These are phyloP conservation scores for Xestia c-nigrum DNA, from an alignment of 2,888 invertebrate genomes.

Conservation along the genomic window DNA sequence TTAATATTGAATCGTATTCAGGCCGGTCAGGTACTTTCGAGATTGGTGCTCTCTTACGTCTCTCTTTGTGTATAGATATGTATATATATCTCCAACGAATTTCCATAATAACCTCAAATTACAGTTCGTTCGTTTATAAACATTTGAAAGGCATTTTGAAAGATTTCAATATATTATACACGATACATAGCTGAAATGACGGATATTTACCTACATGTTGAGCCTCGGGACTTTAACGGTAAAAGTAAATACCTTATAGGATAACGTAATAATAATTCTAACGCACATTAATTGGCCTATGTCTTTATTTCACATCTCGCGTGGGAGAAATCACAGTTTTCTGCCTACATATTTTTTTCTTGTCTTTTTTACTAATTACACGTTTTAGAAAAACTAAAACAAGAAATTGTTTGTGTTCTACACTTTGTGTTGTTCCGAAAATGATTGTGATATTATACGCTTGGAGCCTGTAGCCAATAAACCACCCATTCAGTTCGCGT, in stretches of 20 bases:
- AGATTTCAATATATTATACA: neutral
- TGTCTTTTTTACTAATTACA: neutral
- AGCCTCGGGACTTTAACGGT: neutral
- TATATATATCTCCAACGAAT: neutral
- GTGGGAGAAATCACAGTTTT: slow-evolving; percentile 6
- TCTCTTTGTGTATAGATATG: slow-evolving; percentile 30
- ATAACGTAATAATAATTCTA: neutral
- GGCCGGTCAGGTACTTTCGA: slow-evolving; percentile 49
- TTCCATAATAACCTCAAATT: neutral
- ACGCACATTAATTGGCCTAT: neutral
- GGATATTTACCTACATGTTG: neutral
- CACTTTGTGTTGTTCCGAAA: slow-evolving; percentile 15
- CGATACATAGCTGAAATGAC: neutral
- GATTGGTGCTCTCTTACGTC: slow-evolving; percentile 39
- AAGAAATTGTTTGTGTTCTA: slow-evolving; percentile 2
- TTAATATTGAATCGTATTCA: slow-evolving; percentile 55
- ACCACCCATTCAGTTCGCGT: slow-evolving; percentile 31
- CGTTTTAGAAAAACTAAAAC: neutral
- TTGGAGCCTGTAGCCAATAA: slow-evolving; percentile 27
- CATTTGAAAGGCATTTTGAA: neutral
- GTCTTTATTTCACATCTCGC: slow-evolving; percentile 5
- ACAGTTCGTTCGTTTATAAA: neutral
- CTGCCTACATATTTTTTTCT: slow-evolving; percentile 4
- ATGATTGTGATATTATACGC: slow-evolving; percentile 17
- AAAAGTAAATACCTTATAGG: neutral